Base-by-base conservation (phyloP, 64 coral and sea anemone genomes). In the Stylophora pistillata region DNA sequence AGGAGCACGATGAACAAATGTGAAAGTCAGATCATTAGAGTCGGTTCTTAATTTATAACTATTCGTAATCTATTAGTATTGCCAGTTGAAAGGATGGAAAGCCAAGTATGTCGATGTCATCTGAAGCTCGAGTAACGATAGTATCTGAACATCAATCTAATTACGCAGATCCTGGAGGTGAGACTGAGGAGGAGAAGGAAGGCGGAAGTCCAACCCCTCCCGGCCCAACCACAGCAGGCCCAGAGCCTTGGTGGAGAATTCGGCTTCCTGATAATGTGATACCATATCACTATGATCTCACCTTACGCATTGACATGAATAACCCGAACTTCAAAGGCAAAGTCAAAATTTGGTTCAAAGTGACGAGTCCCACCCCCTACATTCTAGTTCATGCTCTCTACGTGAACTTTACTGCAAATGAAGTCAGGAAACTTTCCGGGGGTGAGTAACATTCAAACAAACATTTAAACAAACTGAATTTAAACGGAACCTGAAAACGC, bases 211-310 rank as follows among this genome's bases (percentile, higher is more conserved):
- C 79, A 0, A 82, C 77, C 12, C 20, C 77, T 5, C 12, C 26
- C n/a, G 85, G 27, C 56, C 85, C 91, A 4, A 92, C 90, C 9
- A 92, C 90, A 30, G 63, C 85, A 6, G 93, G 93, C 1, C 30
- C 89, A 18, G 94, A 82, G 21, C 90, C 94, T 18, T 95, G 91
- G 86, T 84, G 60, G 85, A 60, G 92, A 25, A 86, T 92, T 66
- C 94, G 94, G 23, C 73, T 95, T 10, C 94, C 94, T 14, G 58
- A 55, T 17, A 71, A 92, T 17, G 76, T 86, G 31, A 78, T 72
- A 37, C 94, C 94, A n/a, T 30, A 29, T 15, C 86, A 95, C 64
- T 95, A 95, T 59, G 79, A 95, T 63, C 78, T 95, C 12, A 61
- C 68, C 14, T 70, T 95, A 13, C 30, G 21, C 34, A 88, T 95